Evolutionary conservation across 2,797 vertebrate species (phyloP).

Genomic region (Etheostoma perlongum): DNA sequence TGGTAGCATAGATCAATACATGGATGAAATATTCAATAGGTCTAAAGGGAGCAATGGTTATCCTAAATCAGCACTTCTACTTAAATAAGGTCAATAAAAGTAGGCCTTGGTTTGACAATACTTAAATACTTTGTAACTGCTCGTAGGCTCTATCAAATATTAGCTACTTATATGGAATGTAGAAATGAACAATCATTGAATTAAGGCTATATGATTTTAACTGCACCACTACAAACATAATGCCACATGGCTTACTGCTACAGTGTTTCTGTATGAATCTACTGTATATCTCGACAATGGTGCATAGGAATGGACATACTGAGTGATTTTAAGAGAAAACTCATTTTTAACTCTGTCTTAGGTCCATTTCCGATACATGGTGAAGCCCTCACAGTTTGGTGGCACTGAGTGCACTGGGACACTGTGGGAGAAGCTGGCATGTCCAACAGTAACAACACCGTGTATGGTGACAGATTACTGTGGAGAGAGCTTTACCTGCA

Average conservation of each 20-base stretch:
- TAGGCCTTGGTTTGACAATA: not conserved
- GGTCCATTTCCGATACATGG: slow-evolving; percentile 86
- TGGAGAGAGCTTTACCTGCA: slow-evolving; percentile 87
- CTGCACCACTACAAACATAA: not conserved
- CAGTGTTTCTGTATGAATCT: not conserved
- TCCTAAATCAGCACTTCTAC: slow-evolving; percentile 8
- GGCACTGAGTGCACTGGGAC: slow-evolving; percentile 82
- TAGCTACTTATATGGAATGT: not conserved
- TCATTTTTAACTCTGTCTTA: slow-evolving; percentile 58
- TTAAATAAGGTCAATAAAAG: slow-evolving; percentile 15
- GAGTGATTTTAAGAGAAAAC: slow-evolving; percentile 9
- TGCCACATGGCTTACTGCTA: not conserved
- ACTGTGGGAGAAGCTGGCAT: slow-evolving; percentile 86
- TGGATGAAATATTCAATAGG: slow-evolving; percentile 13
- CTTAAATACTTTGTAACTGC: not conserved
- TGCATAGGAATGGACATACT: not conserved
- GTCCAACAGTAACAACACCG: slow-evolving; percentile 58
- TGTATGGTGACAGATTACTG: slow-evolving; percentile 84
- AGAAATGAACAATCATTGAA: not conserved
- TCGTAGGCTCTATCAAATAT: not conserved
- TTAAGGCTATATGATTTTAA: not conserved
- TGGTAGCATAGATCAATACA: slow-evolving; percentile 11
- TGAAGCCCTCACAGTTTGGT: slow-evolving; percentile 83
- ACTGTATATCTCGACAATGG: not conserved
- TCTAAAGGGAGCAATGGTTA: slow-evolving; percentile 24